Percentiles rank a stretch among this genome's conserved stretches.
These are phyloP conservation scores for Fringilla coelebs DNA, from an alignment of 2,797 vertebrate species.

Conservation along the genomic window DNA sequence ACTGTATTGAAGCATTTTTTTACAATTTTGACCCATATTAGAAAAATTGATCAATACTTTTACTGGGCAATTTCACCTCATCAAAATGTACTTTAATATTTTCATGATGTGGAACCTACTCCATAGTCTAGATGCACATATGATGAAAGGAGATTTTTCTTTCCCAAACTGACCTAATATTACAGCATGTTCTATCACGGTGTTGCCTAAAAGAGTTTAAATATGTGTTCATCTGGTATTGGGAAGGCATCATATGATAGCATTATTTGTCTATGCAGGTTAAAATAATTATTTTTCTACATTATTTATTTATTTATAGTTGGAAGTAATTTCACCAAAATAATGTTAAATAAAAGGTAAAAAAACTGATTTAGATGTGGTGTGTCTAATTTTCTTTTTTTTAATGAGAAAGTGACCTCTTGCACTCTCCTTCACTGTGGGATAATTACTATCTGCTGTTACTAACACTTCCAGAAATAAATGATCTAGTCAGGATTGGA, in stretches of 20 bases:
- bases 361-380: background rate
- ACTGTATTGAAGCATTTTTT: background rate
- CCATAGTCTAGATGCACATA: background rate
- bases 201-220: background rate
- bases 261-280: background rate
- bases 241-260: background rate
- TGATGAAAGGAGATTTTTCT: background rate
- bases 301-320: background rate
- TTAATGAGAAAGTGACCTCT: constrained; percentile 48
- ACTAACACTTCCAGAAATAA: constrained; percentile 57
- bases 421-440: constrained; percentile 30
- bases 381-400: constrained; percentile 28
- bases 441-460: constrained; percentile 61
- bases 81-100: background rate
- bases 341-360: constrained; percentile 12
- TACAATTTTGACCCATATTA: background rate
- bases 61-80: background rate
- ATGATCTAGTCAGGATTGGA: constrained; percentile 31
- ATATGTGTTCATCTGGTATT: background rate
- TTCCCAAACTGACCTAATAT: background rate
- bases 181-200: background rate
- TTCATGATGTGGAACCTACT: background rate
- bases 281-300: background rate
- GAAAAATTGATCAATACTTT: background rate
- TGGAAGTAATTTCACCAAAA: background rate